These are phyloP conservation scores for Oscheius myriophilus DNA, from an alignment of 2,888 invertebrate genomes.

Conservation along the genomic window DNA sequence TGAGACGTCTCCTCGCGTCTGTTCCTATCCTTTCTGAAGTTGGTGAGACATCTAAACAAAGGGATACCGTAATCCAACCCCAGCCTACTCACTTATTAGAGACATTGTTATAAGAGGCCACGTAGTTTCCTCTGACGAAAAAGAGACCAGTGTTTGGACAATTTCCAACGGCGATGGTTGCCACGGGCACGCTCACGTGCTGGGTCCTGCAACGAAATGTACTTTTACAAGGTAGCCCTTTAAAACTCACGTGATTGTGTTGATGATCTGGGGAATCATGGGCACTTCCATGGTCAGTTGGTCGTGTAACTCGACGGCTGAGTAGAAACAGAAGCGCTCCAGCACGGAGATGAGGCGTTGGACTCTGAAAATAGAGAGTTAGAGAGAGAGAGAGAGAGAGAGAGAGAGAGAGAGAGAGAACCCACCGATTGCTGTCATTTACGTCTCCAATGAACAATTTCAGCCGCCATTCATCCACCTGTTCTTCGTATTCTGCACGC, in stretches of 20 bases:
- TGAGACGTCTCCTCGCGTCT: background rate
- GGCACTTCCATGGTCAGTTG: slow-evolving; percentile 33
- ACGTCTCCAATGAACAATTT: too few species aligned
- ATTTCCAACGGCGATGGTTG: slow-evolving; percentile 46
- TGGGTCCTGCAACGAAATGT: slow-evolving; percentile 36
- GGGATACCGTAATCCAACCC: background rate
- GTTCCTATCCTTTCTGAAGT: background rate
- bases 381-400: too few species aligned
- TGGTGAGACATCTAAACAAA: too few species aligned
- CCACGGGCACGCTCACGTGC: slow-evolving; percentile 39
- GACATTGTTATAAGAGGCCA: slow-evolving; percentile 42
- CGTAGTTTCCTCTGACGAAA: slow-evolving; percentile 52
- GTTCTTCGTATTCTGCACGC: slow-evolving; percentile 26
- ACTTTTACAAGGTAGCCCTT: background rate
- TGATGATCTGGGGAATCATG: slow-evolving; percentile 6
- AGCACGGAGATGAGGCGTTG: background rate
- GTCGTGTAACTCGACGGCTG: slow-evolving; percentile 30
- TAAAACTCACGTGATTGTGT: slow-evolving; percentile 25
- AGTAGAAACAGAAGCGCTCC: slow-evolving; percentile 22
- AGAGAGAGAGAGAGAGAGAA: too few species aligned
- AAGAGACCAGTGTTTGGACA: slow-evolving; percentile 53
- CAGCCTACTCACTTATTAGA: slow-evolving; percentile 34
- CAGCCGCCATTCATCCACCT: slow-evolving; percentile 19
- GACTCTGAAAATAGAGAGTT: background rate
- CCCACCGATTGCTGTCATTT: too few species aligned